Evolutionary conservation across 1,140 invertebrate genomes (phyloP), one percentile per base, ranked within the genome.

Genomic region (Acromyrmex charruanus): DNA sequence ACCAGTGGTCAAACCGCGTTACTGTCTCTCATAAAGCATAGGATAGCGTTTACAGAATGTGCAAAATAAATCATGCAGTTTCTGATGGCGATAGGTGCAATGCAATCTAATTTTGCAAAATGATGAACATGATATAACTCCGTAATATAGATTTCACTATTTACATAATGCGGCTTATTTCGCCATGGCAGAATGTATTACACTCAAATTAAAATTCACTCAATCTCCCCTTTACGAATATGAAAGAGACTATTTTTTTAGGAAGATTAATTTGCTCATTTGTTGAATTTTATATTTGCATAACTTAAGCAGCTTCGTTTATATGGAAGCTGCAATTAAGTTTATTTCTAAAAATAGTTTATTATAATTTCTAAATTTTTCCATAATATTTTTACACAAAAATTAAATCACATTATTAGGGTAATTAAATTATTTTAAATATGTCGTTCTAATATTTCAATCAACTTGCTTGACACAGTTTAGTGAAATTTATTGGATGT

Each of bases 11-110:
- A 75, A 80, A 87, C 86, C 85, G 74, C 77, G 79, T 89, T 89
- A 74, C 86, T 86, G 81, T 84, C 66, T 58, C 51, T 89, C 82
- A 89, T 86, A 86, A 86, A 86, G 85, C 75, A 86, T 77, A 51
- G 84, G 88, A 87, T 82, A 77, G 58, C 77, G 77, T 89, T 90
- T 89, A 87, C 74, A 89, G 55, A 77, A 77, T 49, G 82, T 63
- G 61, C 49, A 79, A 75, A 84, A 84, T 84, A 84, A 84, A 84
- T 84, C 80, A 84, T 84, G 80, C 80, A 84, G 69, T 75, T 84
- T 75, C 80, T 84, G 69, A 75, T 84, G 80, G 80, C 80, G 39
- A 84, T 75, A 84, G 77, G 28, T 58, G 63, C 80, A 84, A 53
- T 51, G 55, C 80, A 84, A 84, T 84, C 55, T 84, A 74, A 84